Percentiles rank a stretch among this genome's conserved stretches.
Evolutionary conservation across 2,888 invertebrate genomes (phyloP).

Genomic region (Meteorus colon): DNA sequence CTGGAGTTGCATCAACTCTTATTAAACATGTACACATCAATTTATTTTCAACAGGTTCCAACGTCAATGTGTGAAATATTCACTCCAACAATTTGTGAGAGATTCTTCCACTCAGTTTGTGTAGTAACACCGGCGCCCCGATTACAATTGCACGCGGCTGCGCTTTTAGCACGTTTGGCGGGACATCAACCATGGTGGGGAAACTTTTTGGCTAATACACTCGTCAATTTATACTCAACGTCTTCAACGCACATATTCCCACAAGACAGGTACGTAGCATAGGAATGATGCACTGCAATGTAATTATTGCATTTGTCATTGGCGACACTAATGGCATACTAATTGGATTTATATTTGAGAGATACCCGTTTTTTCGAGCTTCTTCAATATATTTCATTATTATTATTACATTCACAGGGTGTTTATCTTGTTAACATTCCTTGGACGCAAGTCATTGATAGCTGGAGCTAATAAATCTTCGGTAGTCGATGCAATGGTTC

Average conservation of each 20-base stretch:
- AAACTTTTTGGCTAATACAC: constrained; percentile 87
- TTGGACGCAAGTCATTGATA: constrained; percentile 83
- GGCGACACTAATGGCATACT: background rate
- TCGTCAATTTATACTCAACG: constrained; percentile 85
- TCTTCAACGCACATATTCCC: constrained; percentile 87
- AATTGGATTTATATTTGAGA: background rate
- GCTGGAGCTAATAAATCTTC: constrained; percentile 76
- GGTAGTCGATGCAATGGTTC: constrained; percentile 79
- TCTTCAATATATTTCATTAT: background rate
- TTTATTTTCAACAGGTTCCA: constrained; percentile 64
- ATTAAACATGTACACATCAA: background rate
- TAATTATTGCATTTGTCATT: background rate
- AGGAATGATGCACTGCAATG: background rate
- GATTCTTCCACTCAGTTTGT: constrained; percentile 83
- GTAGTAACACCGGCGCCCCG: constrained; percentile 84
- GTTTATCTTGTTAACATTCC: constrained; percentile 88
- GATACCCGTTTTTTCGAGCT: no score
- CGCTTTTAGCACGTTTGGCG: constrained; percentile 85
- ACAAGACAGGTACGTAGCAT: constrained; percentile 80
- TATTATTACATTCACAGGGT: constrained; percentile 76
- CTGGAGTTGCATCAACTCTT: background rate
- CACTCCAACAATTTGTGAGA: constrained; percentile 75
- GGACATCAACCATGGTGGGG: constrained; percentile 92
- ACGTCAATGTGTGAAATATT: constrained; percentile 70
- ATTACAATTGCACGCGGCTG: constrained; percentile 85